Evolutionary conservation across 2,797 vertebrate species (phyloP).

Genomic region (Cephalopachus bancanus): DNA sequence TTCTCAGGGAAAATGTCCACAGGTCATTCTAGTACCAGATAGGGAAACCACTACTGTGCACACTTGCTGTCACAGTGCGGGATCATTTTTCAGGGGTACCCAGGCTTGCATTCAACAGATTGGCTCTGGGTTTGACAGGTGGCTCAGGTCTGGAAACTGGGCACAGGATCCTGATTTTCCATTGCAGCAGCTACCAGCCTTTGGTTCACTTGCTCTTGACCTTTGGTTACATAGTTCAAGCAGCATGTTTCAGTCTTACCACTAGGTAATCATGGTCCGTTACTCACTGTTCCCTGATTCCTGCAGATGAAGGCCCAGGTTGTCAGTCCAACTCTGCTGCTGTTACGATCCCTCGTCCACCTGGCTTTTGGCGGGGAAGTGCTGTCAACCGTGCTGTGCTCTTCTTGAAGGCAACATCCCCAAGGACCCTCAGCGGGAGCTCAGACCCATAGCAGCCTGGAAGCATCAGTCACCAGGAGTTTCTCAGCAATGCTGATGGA

Average conservation of each 20-base stretch:
- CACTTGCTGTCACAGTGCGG: background rate
- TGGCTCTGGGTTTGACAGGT: background rate
- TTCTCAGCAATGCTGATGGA: background rate
- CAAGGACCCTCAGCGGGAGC: background rate
- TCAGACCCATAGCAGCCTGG: background rate
- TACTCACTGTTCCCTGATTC: background rate
- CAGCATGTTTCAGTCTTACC: background rate
- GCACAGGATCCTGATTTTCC: background rate
- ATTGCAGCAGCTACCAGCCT: background rate
- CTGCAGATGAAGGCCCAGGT: background rate
- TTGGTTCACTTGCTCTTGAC: background rate
- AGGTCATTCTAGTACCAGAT: background rate
- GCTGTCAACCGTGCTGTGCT: background rate
- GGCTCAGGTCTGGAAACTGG: background rate
- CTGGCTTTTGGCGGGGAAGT: background rate
- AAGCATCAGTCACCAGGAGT: background rate
- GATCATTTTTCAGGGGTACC: background rate
- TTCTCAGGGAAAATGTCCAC: background rate
- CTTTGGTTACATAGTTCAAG: background rate
- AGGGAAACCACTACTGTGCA: background rate
- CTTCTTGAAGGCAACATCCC: background rate
- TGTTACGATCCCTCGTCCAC: background rate
- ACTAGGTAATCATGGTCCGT: fast-evolving
- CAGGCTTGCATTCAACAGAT: background rate
- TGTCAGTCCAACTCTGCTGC: background rate